phyloP scores from a whole-genome alignment of 2,888 invertebrate genomes.

The Monoplex corrugatus region DNA sequence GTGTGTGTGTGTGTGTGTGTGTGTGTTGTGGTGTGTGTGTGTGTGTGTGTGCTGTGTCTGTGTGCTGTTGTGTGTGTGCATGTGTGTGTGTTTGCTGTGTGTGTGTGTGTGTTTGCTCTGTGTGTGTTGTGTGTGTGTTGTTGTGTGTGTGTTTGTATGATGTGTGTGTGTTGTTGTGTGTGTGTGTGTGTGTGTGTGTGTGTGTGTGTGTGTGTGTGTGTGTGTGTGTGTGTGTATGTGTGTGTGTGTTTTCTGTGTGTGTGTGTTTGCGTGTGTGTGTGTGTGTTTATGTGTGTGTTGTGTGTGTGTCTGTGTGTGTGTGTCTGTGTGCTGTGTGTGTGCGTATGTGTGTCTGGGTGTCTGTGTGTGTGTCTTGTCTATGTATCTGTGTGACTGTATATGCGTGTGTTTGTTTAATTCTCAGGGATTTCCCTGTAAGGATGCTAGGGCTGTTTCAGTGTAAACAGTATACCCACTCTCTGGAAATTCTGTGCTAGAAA shows the following conservation, averaged over 20 bases:
- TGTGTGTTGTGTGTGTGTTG: background rate
- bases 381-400: too few relatives aligned
- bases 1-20: slow-evolving; percentile 53
- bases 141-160: background rate
- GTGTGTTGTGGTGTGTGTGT: background rate
- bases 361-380: too few relatives aligned
- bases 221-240: background rate
- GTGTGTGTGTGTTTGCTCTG: slow-evolving; percentile 22
- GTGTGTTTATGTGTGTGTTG: background rate
- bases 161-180: background rate
- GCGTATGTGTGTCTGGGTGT: too few relatives aligned
- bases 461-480: too few relatives aligned
- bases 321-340: too few relatives aligned
- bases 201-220: background rate
- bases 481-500: too few relatives aligned
- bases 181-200: background rate
- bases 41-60: background rate
- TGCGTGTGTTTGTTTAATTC: too few relatives aligned
- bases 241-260: background rate
- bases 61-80: background rate
- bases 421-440: too few relatives aligned
- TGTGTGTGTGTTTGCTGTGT: slow-evolving; percentile 7
- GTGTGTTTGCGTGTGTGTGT: background rate
- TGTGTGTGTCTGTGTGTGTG: too few relatives aligned
- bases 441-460: too few relatives aligned